phyloP scores from a whole-genome alignment of 2,888 invertebrate species.

The Chymomyza caudatula region DNA sequence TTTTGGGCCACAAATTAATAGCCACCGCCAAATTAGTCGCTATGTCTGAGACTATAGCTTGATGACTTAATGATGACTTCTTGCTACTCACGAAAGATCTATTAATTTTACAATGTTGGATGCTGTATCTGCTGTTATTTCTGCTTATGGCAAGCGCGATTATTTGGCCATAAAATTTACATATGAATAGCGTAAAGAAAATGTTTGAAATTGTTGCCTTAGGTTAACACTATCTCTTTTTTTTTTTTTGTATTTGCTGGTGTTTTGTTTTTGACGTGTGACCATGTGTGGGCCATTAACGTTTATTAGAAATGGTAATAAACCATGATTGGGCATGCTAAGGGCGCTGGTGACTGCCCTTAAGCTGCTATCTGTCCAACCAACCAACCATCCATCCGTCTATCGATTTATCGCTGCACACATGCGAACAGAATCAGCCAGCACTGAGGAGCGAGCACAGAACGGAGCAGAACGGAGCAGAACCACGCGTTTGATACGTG shows the following conservation, averaged over 20 bases:
- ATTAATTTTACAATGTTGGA: constrained; percentile 52
- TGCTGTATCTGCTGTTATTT: not conserved
- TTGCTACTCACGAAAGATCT: constrained; percentile 56
- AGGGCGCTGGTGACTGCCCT: not conserved
- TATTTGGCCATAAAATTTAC: constrained; percentile 64
- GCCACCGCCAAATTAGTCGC: constrained; percentile 58
- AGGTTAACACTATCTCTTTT: not conserved
- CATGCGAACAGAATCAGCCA: constrained; percentile 12
- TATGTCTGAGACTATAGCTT: constrained; percentile 3
- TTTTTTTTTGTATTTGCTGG: not conserved
- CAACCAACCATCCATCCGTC: constrained; percentile 1
- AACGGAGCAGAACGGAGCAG: not conserved
- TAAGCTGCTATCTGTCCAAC: not conserved
- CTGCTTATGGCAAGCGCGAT: constrained; percentile 45
- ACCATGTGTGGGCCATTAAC: constrained; percentile 56
- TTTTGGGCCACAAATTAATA: constrained; percentile 45
- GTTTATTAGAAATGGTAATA: constrained; percentile 57
- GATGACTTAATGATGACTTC: constrained; percentile 68
- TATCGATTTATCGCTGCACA: constrained; percentile 57
- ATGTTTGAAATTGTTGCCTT: not conserved
- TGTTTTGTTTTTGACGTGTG: constrained; percentile 19
- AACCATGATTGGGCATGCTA: constrained; percentile 43
- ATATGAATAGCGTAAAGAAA: constrained; percentile 47
- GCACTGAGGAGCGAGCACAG: not conserved
- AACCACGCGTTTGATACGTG: constrained; percentile 66